These are phyloP conservation scores for Fopius arisanus DNA, from an alignment of 1,140 invertebrate species.

Conservation along the genomic window DNA sequence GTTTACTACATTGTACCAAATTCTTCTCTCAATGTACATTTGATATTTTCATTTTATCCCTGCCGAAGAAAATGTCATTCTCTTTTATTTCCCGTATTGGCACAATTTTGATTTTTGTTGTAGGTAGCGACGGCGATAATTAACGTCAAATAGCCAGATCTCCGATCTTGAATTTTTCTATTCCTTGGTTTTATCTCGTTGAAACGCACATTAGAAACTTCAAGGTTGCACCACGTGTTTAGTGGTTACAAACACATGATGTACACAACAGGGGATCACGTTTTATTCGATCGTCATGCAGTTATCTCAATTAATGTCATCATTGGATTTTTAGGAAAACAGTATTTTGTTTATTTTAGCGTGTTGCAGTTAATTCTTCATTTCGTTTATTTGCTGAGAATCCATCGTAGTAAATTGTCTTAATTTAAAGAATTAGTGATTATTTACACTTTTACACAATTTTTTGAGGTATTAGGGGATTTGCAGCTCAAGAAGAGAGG, in stretches of 20 bases:
- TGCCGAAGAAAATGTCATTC: no score
- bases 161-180: neutral
- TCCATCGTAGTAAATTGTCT: constrained; percentile 22
- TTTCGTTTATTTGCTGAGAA: neutral
- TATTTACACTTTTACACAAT: neutral
- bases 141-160: neutral
- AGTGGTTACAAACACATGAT: neutral
- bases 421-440: neutral
- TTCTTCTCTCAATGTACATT: no score
- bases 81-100: no score
- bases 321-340: no score
- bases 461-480: constrained; percentile 3
- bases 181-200: neutral
- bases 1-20: no score
- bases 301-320: neutral
- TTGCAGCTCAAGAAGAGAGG: constrained; percentile 43
- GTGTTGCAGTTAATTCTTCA: neutral
- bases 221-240: neutral
- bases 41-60: no score
- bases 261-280: neutral
- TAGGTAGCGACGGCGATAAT: no score
- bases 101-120: neutral
- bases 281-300: neutral
- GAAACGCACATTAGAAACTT: neutral
- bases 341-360: no score